A percentile compares a stretch with the other conserved stretches of the same genome.
Evolutionary conservation across 2,113 vertebrate genomes (phyloP).

Genomic region (Albula goreensis): DNA sequence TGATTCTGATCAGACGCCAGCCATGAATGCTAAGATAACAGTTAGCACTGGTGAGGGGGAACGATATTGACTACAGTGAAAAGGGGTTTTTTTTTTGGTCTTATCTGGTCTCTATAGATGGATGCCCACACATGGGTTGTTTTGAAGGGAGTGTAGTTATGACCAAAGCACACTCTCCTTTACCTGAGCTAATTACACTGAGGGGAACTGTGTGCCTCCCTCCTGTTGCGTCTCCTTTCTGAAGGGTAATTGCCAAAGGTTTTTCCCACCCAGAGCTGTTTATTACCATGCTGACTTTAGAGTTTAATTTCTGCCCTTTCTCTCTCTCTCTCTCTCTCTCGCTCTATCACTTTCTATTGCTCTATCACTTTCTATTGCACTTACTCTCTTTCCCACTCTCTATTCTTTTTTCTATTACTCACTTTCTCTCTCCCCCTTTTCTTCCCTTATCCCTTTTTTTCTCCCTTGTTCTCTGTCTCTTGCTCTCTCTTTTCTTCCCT

Average conservation of each 20-base stretch:
- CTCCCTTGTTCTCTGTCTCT: background rate
- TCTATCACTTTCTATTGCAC: too few relatives aligned
- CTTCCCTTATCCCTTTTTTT: too few relatives aligned
- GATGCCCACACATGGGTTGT: background rate
- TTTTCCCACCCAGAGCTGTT: background rate
- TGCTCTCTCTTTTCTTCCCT: background rate
- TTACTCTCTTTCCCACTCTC: background rate
- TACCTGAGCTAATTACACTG: background rate
- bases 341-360: too few relatives aligned
- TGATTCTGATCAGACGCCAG: background rate
- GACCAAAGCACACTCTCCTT: background rate
- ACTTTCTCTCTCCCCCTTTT: background rate
- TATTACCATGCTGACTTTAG: constrained; percentile 13
- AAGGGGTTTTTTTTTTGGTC: background rate
- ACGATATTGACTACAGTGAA: background rate
- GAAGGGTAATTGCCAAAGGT: constrained; percentile 1
- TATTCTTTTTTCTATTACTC: too few relatives aligned
- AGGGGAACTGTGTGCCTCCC: background rate
- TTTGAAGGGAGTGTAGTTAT: background rate
- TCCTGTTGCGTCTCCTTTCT: background rate
- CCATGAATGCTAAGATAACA: background rate
- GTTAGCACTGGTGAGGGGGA: background rate
- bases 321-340: background rate
- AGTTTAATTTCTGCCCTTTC: background rate
- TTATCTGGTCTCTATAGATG: background rate